Percentiles rank a stretch among this genome's conserved stretches.
Evolutionary conservation across 2,113 vertebrate species (phyloP).

Genomic region (Saccopteryx bilineata): DNA sequence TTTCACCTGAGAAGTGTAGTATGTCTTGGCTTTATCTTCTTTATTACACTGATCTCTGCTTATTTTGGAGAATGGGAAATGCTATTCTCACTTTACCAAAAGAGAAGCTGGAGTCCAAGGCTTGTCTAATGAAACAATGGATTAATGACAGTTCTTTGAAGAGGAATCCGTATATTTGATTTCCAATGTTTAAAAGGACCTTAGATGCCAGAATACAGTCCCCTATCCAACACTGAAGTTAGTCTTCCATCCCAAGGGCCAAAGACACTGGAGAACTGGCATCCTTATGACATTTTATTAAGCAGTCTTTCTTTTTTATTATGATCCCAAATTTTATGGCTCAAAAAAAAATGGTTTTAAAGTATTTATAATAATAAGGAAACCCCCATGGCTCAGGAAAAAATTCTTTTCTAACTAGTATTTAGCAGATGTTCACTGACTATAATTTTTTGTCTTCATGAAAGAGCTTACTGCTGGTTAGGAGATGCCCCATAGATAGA

Average conservation of each 20-base stretch:
- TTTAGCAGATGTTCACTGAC: conserved; percentile 7
- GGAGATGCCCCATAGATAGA: neutral
- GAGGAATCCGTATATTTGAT: conserved; percentile 40
- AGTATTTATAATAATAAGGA: neutral
- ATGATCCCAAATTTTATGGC: neutral
- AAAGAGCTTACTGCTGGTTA: neutral
- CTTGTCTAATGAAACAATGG: conserved; percentile 67
- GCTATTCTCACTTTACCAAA: conserved; percentile 64
- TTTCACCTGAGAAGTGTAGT: conserved; percentile 63
- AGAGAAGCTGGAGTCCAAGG: conserved; percentile 47
- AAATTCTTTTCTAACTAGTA: neutral
- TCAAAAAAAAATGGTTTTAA: neutral
- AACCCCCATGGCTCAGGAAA: neutral
- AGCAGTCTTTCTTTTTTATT: conserved; percentile 32
- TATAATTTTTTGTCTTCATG: conserved; percentile 20
- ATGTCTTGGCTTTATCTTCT: conserved; percentile 37
- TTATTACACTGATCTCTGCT: conserved; percentile 63
- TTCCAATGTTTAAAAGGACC: conserved; percentile 70
- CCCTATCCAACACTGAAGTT: conserved; percentile 37
- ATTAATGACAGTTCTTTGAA: conserved; percentile 70
- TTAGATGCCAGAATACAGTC: conserved; percentile 55
- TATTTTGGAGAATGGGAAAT: conserved; percentile 67
- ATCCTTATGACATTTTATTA: conserved; percentile 54
- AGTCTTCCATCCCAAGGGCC: neutral
- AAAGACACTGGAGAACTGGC: conserved; percentile 31